Evolutionary conservation across 2,888 invertebrate species (phyloP).

Genomic region (Syrista parreyssii): DNA sequence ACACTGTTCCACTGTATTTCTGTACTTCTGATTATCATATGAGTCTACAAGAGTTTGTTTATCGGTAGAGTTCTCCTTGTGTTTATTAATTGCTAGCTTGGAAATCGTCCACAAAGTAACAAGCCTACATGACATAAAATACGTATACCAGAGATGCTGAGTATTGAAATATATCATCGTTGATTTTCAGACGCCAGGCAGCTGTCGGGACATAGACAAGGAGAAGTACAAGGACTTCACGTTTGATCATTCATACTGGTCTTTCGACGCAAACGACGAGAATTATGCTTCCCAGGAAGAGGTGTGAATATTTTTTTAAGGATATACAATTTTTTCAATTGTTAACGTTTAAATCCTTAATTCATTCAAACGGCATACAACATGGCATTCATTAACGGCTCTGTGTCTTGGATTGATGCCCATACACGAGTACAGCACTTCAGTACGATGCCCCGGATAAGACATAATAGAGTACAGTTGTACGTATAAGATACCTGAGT

Average conservation of each 20-base stretch:
- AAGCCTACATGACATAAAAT: background rate
- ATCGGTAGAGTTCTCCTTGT: background rate
- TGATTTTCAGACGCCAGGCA: conserved; percentile 66
- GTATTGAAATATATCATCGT: background rate
- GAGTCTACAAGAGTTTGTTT: background rate
- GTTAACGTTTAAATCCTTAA: background rate
- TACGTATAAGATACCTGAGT: background rate
- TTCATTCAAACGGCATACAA: background rate
- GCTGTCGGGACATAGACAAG: conserved; percentile 70
- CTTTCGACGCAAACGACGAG: conserved; percentile 75
- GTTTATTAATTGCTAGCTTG: background rate
- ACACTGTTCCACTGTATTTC: background rate
- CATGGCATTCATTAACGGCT: background rate
- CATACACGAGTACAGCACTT: background rate
- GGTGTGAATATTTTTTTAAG: conserved; percentile 63
- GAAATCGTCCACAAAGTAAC: background rate
- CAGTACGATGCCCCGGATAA: background rate
- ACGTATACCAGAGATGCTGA: background rate
- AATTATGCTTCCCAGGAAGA: conserved; percentile 86
- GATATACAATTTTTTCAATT: background rate
- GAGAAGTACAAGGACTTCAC: conserved; percentile 87
- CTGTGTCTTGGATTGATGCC: background rate
- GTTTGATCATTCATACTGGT: conserved; percentile 92
- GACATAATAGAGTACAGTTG: background rate
- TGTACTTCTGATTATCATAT: background rate